These are phyloP conservation scores for Cynopterus sphinx DNA, from an alignment of 2,797 vertebrate genomes.

Conservation along the genomic window DNA sequence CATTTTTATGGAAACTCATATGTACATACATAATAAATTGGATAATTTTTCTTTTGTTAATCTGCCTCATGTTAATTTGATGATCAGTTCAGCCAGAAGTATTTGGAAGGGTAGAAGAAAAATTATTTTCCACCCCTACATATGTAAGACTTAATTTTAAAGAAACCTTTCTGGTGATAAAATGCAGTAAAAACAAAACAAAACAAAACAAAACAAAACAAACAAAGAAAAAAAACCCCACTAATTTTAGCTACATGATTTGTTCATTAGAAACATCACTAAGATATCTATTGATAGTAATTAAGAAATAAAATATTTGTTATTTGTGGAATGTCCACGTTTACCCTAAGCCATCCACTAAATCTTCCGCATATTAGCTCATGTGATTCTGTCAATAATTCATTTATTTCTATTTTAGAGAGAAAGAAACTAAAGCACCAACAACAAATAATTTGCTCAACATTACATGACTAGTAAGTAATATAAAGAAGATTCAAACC, in stretches of 20 bases:
- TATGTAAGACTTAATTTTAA: not conserved
- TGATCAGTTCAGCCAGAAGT: not conserved
- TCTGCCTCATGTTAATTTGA: not conserved
- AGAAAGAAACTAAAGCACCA: not conserved
- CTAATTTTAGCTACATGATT: not conserved
- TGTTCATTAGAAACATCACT: constrained; percentile 8
- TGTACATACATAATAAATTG: not conserved
- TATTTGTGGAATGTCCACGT: not conserved
- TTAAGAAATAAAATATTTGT: not conserved
- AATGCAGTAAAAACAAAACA: not conserved
- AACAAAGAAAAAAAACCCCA: not conserved
- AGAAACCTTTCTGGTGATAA: not conserved
- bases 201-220: too few species aligned
- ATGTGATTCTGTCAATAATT: not conserved
- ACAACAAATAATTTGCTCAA: not conserved
- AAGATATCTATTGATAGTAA: not conserved
- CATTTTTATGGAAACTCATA: not conserved
- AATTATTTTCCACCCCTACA: not conserved
- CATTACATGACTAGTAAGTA: not conserved
- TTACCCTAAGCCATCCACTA: not conserved
- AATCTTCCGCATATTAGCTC: not conserved
- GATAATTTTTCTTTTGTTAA: not conserved
- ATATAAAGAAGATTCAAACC: not conserved
- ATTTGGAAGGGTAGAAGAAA: not conserved
- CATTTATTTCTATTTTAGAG: not conserved